Conservation (phyloP, 92 coral and sea anemone genomes). For the Paramuricea clavata region DNA sequence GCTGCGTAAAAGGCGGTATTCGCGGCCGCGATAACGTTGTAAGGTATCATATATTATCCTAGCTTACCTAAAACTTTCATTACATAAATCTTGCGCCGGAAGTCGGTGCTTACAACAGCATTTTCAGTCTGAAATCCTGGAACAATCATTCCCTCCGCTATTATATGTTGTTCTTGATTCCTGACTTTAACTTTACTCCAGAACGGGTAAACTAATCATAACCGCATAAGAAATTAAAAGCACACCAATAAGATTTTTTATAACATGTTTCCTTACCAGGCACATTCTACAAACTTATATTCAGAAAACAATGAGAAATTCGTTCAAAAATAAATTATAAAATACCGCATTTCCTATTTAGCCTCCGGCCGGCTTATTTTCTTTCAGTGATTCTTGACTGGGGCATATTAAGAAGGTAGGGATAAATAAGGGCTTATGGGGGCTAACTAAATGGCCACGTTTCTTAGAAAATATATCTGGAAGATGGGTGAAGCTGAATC, state of each 20-base stretch:
- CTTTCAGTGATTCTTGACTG: too few species aligned
- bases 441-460: too few species aligned
- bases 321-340: background rate
- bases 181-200: constrained; percentile 11
- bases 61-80: background rate
- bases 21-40: too few species aligned
- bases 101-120: background rate
- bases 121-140: constrained; percentile 12
- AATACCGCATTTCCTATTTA: too few species aligned
- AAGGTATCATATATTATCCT: background rate
- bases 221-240: background rate
- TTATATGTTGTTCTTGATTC: background rate
- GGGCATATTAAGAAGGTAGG: too few species aligned
- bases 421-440: too few species aligned
- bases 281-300: background rate
- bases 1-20: too few species aligned
- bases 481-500: background rate
- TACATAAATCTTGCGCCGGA: background rate
- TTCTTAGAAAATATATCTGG: background rate
- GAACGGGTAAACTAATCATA: constrained; percentile 10
- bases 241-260: background rate
- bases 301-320: too few species aligned
- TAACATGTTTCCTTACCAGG: too few species aligned
- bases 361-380: too few species aligned
- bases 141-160: constrained; percentile 21